Evolutionary conservation across 2,888 invertebrate species (phyloP).

Genomic region (Dascillus cervinus): DNA sequence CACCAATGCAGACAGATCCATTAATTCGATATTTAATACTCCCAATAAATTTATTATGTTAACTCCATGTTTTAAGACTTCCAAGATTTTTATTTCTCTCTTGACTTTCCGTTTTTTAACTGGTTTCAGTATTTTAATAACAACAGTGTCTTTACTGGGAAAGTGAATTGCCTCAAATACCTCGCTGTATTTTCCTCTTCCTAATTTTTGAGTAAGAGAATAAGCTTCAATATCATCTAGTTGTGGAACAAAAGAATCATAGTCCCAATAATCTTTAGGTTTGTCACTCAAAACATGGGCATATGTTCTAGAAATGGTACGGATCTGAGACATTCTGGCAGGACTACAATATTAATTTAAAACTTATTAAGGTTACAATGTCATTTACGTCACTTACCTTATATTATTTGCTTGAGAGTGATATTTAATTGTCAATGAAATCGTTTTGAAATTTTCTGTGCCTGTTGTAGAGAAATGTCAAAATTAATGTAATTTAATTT

Average conservation of each 20-base stretch:
- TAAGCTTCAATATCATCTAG: slow-evolving; percentile 33
- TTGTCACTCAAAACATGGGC: slow-evolving; percentile 33
- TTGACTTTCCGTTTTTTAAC: slow-evolving; percentile 39
- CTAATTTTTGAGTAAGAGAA: slow-evolving; percentile 33
- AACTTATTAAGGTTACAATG: too few relatives aligned
- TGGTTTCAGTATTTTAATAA: slow-evolving; percentile 39
- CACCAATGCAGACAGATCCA: slow-evolving; percentile 32
- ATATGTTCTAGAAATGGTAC: slow-evolving; percentile 33
- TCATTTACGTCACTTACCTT: too few relatives aligned
- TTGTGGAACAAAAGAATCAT: slow-evolving; percentile 32
- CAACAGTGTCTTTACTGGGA: slow-evolving; percentile 30
- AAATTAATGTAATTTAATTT: too few relatives aligned
- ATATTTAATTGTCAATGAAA: too few relatives aligned
- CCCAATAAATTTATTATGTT: slow-evolving; percentile 35
- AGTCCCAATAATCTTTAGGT: slow-evolving; percentile 35
- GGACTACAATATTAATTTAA: too few relatives aligned
- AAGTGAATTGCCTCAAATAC: slow-evolving; percentile 38
- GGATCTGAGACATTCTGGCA: slow-evolving; percentile 11
- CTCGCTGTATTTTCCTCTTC: slow-evolving; percentile 41
- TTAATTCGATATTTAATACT: slow-evolving; percentile 26
- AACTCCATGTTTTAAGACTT: slow-evolving; percentile 34
- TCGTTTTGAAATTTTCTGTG: too few relatives aligned
- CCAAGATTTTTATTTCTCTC: slow-evolving; percentile 39
- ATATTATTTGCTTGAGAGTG: too few relatives aligned
- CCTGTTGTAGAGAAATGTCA: too few relatives aligned